A percentile compares a stretch with the other conserved stretches of the same genome.
phyloP scores from a whole-genome alignment of 35 echinoderm and acorn worm genomes.

The Ophiothrix spiculata region DNA sequence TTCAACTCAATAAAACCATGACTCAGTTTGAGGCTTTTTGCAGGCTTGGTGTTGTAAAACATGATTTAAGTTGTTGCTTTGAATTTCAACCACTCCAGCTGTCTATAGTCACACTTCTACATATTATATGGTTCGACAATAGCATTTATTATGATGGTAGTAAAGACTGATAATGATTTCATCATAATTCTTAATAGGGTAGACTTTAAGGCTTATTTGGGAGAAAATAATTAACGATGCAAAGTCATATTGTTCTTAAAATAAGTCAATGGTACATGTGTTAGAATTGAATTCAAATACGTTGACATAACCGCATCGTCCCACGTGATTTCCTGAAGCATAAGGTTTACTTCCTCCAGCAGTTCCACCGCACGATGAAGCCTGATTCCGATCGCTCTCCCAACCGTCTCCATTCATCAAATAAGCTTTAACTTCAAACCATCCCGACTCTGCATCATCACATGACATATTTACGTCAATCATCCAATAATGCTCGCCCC shows the following conservation, averaged over 20 bases:
- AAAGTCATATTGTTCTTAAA: conserved; percentile 16
- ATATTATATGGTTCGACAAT: too few relatives aligned
- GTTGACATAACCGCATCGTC: conserved; percentile 69
- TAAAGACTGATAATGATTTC: too few relatives aligned
- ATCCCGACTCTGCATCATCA: conserved; percentile 62
- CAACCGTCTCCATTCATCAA: conserved; percentile 77
- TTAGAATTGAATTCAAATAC: conserved; percentile 59
- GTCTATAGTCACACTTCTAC: too few relatives aligned
- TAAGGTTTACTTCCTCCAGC: conserved; percentile 67
- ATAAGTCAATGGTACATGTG: conserved; percentile 36
- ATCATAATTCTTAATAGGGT: too few relatives aligned
- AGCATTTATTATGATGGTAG: too few relatives aligned
- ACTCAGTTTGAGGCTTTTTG: too few relatives aligned
- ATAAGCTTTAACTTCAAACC: conserved; percentile 83
- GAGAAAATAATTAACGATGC: too few relatives aligned
- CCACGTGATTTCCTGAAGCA: conserved; percentile 72
- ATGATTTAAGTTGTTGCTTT: too few relatives aligned
- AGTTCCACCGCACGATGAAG: conserved; percentile 35
- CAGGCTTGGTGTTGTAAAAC: too few relatives aligned
- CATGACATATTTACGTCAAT: conserved; percentile 77
- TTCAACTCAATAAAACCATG: too few relatives aligned
- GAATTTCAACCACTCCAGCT: too few relatives aligned
- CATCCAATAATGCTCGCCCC: conserved; percentile 93
- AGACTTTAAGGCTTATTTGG: too few relatives aligned
- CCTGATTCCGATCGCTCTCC: conserved; percentile 60